Evolutionary conservation across 92 coral and sea anemone genomes (phyloP), one percentile per base, ranked within the genome.

Genomic region (Heteractis magnifica): DNA sequence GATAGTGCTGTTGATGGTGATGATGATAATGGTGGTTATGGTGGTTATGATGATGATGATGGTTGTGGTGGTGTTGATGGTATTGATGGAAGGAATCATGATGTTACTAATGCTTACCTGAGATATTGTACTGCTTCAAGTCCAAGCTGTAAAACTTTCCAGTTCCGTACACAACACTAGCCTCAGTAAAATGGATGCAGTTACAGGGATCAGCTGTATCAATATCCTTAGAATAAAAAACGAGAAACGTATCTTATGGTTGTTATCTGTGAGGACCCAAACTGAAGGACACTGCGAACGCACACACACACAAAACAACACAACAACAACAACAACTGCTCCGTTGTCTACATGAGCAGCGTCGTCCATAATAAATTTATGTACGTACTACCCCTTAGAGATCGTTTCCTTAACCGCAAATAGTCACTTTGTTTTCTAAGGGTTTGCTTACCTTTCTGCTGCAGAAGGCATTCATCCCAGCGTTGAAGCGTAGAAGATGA

Each of bases 161-260:
- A 18, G 97, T 94, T n/a, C 99, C 99, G 82, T 89, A 95, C 44
- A 97, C 92, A 62, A 97, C 95, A 82, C 91, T 82, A 80, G 86
- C 82, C 10, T 88, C 85, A 12, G 97, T 86, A 77, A 97, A 97
- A 84, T 94, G 89, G 71, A 97, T 92, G 78, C 99, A 97, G 89
- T 93, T 97, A 84, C 99, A 97, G 3, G 99, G 99, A 44, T 97
- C 99, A 60, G 93, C 88, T 49, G 98, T 94, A 81, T 97, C 99
- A 21, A 97, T 87, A 72, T 97, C 99, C 97, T 95, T 81, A 50
- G 56, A 70, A 71, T 19, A 64, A 59, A 53, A 84, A 8, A n/a
- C 26, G 49, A 49, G 23, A 74, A 74, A 74, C 11, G 15, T 9
- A n/a, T n/a, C 34, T 18, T n/a, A 18, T 16, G 12, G 23, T 3